A percentile compares a stretch with the other conserved stretches of the same genome.
Conservation (phyloP, 2,797 vertebrate species). For the Sebastes steindachneri region DNA sequence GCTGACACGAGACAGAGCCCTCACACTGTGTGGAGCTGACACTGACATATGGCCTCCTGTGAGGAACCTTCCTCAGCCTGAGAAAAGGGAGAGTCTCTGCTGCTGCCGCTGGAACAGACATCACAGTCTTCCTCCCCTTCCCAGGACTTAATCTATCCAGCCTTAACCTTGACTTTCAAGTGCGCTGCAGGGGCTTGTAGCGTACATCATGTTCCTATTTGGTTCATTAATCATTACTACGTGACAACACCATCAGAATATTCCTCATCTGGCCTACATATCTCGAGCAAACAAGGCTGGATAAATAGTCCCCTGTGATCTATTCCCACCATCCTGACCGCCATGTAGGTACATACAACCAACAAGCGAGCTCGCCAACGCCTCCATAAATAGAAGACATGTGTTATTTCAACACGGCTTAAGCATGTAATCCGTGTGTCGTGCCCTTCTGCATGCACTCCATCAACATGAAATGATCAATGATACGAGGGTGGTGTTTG, state of each 20-base stretch:
- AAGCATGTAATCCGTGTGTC: slow-evolving; percentile 34
- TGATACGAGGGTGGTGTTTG: neutral
- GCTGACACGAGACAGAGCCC: slow-evolving; percentile 11
- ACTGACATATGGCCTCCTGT: slow-evolving; percentile 5
- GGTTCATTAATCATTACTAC: slow-evolving; percentile 32
- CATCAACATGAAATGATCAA: neutral
- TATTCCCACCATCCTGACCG: neutral
- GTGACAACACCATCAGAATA: neutral
- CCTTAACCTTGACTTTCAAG: slow-evolving; percentile 32
- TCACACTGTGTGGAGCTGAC: slow-evolving; percentile 14
- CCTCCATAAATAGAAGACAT: slow-evolving; percentile 20
- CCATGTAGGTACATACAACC: neutral
- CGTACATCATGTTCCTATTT: neutral
- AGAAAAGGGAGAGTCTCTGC: neutral
- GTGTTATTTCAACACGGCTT: slow-evolving; percentile 7
- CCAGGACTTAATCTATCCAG: neutral
- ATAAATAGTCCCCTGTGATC: neutral
- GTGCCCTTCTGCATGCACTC: slow-evolving; percentile 3
- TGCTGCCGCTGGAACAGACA: neutral
- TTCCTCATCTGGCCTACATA: slow-evolving; percentile 4
- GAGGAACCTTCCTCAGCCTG: neutral
- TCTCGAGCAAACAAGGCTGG: neutral
- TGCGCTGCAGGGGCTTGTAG: neutral
- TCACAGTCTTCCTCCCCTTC: neutral
- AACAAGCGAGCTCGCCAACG: neutral